Conservation (phyloP, 2,888 invertebrate genomes). For the Scaptomyza parva region DNA sequence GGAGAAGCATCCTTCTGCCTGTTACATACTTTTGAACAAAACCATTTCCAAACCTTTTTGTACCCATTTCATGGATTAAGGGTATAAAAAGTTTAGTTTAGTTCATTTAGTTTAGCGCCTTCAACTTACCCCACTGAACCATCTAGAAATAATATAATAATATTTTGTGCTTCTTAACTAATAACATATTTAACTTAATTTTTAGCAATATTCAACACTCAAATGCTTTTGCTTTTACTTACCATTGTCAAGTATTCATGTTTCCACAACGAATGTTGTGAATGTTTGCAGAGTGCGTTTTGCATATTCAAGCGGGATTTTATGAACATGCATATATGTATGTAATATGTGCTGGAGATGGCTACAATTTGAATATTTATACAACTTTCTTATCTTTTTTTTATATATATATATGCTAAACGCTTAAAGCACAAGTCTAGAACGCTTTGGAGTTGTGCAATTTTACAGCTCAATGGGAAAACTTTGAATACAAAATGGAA, state of each 20-base stretch:
- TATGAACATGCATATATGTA: slow-evolving; percentile 21
- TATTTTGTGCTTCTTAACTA: too few relatives aligned
- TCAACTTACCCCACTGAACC: too few relatives aligned
- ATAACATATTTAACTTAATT: neutral
- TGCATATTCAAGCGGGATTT: slow-evolving; percentile 48
- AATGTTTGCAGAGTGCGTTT: slow-evolving; percentile 35
- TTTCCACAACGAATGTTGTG: neutral
- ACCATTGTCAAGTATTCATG: slow-evolving; percentile 7
- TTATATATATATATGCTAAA: slow-evolving; percentile 4
- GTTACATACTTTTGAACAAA: too few relatives aligned
- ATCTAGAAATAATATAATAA: too few relatives aligned
- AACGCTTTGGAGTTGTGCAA: slow-evolving; percentile 5
- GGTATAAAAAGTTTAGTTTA: too few relatives aligned
- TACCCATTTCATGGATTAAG: too few relatives aligned
- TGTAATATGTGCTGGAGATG: slow-evolving; percentile 27
- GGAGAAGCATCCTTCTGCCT: too few relatives aligned
- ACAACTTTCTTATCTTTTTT: slow-evolving; percentile 11
- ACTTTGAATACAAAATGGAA: slow-evolving; percentile 20
- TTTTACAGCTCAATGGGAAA: slow-evolving; percentile 18
- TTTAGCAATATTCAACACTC: slow-evolving; percentile 28
- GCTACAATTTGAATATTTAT: slow-evolving; percentile 40
- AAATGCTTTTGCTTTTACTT: slow-evolving; percentile 51
- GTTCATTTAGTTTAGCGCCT: too few relatives aligned
- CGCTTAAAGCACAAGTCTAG: slow-evolving; percentile 3
- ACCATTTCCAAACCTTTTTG: too few relatives aligned